Base-by-base conservation (phyloP, 2,797 vertebrate species). In the Malacoctenus gilli region DNA sequence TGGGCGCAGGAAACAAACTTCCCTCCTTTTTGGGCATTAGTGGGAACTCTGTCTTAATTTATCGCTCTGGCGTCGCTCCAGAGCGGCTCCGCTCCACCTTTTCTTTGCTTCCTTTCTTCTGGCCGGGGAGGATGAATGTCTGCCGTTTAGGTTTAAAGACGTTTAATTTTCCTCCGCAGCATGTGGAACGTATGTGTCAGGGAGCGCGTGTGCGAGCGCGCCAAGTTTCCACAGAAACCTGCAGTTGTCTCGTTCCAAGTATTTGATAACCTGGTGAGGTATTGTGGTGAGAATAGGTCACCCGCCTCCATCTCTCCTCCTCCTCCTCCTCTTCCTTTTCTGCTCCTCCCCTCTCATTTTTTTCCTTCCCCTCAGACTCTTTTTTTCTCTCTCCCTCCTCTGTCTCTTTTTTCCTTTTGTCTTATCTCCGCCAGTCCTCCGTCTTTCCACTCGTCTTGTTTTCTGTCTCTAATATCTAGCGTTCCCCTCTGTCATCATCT, bases 151-250 rank as follows among this genome's bases (percentile, higher is more conserved):
- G 8, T 51, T 67, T 48, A 12, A 41, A 76, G 64, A 68, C 66
- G 4, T 79, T 76, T 78, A 36, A 79, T 87, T 81, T 68, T 68
- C 64, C 54, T 77, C 63, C 42, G n/a, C 69, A 77, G 81, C 69
- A 53, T 67, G 77, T 75, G 72, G 67, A 76, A 66, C 51, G 11
- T 54, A 39, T 55, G 68, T 61, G 67, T 70, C 62, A 41, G 54
- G 22, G 21, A 23, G 59, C 41, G n/a, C 0, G 64, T 61, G 53
- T 32, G 7, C 20, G 46, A 59, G 21, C n/a, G 14, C 4, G 72
- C 68, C 71, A 75, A 59, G 73, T 85, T 80, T 84, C 82, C 85
- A 78, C 79, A 81, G 80, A 68, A 78, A 83, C 83, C 68, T 63
- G 68, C 52, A n/a, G n/a, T n/a, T 49, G 64, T 73, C 59, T 58